A percentile compares a stretch with the other conserved stretches of the same genome.
These are phyloP conservation scores for Apomyelois bistriatella DNA, from an alignment of 2,888 invertebrate genomes.

Conservation along the genomic window DNA sequence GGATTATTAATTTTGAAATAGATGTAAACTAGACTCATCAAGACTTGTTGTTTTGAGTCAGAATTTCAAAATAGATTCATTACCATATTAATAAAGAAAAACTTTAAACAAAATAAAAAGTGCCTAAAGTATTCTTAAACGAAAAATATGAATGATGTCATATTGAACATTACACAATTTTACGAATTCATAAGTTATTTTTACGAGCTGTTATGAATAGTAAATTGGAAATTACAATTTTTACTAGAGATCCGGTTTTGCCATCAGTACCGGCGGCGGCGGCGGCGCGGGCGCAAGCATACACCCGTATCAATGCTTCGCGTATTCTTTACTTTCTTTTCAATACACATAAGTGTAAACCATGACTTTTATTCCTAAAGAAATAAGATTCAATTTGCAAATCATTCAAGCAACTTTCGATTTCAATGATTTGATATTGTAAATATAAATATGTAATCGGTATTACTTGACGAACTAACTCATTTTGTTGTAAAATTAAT, in stretches of 20 bases:
- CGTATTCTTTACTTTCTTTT: slow-evolving; percentile 15
- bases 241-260: slow-evolving; percentile 34
- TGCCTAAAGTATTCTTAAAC: too few relatives aligned
- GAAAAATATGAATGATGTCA: neutral
- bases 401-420: slow-evolving; percentile 6
- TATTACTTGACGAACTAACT: neutral
- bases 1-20: too few relatives aligned
- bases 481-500: neutral
- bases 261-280: slow-evolving; percentile 17
- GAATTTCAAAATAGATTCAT: too few relatives aligned
- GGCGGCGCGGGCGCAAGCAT: neutral
- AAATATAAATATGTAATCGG: slow-evolving; percentile 1
- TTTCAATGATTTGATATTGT: slow-evolving; percentile 11
- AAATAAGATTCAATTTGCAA: slow-evolving; percentile 4
- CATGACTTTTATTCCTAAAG: slow-evolving; percentile 6
- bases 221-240: slow-evolving; percentile 20
- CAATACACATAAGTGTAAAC: neutral
- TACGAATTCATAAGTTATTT: neutral
- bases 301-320: slow-evolving; percentile 9
- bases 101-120: too few relatives aligned
- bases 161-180: slow-evolving; percentile 1
- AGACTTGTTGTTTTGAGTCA: too few relatives aligned
- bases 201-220: slow-evolving; percentile 9
- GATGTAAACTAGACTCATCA: too few relatives aligned
- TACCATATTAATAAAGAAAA: too few relatives aligned